phyloP scores from a whole-genome alignment of 2,888 invertebrate species.

The Ceriagrion tenellum region DNA sequence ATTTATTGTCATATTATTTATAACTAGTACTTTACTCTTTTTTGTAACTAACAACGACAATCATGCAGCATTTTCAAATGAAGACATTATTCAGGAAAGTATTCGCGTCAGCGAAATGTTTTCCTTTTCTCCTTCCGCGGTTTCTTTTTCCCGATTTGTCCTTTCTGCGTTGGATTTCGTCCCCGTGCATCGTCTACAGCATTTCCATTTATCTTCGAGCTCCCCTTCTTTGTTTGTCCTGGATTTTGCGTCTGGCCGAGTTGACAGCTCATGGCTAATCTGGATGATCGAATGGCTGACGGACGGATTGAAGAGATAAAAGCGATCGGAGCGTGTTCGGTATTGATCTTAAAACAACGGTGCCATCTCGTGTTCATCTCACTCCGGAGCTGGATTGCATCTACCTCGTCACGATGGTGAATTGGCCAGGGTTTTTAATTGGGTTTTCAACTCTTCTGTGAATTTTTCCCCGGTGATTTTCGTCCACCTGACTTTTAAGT shows the following conservation, averaged over 20 bases:
- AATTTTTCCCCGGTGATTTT: neutral
- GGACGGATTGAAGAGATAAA: neutral
- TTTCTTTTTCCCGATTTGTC: neutral
- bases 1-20: too few relatives aligned
- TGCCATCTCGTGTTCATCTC: neutral
- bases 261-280: conserved; percentile 8
- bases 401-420: neutral
- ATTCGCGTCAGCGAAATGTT: too few relatives aligned
- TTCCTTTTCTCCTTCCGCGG: neutral
- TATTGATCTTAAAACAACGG: neutral
- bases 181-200: neutral
- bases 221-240: neutral
- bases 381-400: neutral
- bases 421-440: neutral
- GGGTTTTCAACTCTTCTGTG: neutral
- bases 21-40: too few relatives aligned
- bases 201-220: neutral
- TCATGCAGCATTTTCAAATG: too few relatives aligned
- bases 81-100: too few relatives aligned
- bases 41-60: too few relatives aligned
- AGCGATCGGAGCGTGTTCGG: neutral
- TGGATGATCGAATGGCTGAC: conserved; percentile 28
- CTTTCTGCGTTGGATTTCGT: neutral
- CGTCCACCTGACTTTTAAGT: neutral
- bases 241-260: conserved; percentile 5